These are phyloP conservation scores for Acronicta psi DNA, from an alignment of 2,888 invertebrate genomes.

Conservation along the genomic window DNA sequence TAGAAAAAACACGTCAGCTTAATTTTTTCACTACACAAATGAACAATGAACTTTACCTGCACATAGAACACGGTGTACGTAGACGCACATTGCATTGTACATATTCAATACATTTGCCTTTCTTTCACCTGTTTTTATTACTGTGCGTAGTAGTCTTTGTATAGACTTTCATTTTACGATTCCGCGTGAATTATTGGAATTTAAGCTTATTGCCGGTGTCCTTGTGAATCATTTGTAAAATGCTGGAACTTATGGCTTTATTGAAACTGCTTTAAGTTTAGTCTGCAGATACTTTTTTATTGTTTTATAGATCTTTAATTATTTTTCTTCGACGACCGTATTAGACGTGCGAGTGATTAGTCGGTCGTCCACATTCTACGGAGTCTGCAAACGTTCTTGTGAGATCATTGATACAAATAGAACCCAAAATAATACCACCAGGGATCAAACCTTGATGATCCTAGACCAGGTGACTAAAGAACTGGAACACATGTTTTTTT, in stretches of 20 bases:
- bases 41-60: conserved; percentile 68
- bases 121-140: conserved; percentile 30
- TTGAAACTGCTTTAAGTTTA: not conserved
- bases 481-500: too few relatives aligned
- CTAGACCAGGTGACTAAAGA: too few relatives aligned
- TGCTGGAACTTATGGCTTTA: not conserved
- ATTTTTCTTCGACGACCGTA: too few relatives aligned
- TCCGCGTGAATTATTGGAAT: not conserved
- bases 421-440: too few relatives aligned
- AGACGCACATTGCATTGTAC: conserved; percentile 21
- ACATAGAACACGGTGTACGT: conserved; percentile 20
- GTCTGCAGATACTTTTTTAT: conserved; percentile 23
- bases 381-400: too few relatives aligned
- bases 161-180: not conserved
- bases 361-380: too few relatives aligned
- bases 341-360: too few relatives aligned
- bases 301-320: conserved; percentile 1
- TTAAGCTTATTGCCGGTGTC: not conserved
- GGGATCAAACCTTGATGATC: too few relatives aligned
- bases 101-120: conserved; percentile 24
- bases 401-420: too few relatives aligned
- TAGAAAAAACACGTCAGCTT: conserved; percentile 56
- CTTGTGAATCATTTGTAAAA: not conserved
- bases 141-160: conserved; percentile 6
- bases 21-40: conserved; percentile 56